These are phyloP conservation scores for Neelides sp. DNA, from an alignment of 1,140 invertebrate species.

Conservation along the genomic window DNA sequence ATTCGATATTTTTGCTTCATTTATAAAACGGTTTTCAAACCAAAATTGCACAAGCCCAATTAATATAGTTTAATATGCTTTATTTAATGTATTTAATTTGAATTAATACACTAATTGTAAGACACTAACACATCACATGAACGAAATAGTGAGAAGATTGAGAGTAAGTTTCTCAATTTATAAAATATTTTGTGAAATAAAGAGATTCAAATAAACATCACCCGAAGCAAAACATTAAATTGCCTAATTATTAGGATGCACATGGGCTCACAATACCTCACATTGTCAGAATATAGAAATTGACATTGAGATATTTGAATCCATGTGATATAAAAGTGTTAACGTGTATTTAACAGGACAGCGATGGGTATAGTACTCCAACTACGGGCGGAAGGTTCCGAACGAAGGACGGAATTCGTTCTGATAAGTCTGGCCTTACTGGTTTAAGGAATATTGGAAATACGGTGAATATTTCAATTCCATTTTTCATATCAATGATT, in stretches of 20 bases:
- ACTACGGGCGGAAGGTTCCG: constrained; percentile 23
- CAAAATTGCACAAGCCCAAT: too few relatives aligned
- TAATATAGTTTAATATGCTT: too few relatives aligned
- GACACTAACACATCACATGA: too few relatives aligned
- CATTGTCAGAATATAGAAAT: background rate
- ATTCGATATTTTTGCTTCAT: too few relatives aligned
- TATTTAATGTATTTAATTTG: too few relatives aligned
- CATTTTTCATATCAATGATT: constrained; percentile 6
- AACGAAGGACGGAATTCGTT: constrained; percentile 13
- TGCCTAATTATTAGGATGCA: constrained; percentile 1
- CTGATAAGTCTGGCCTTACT: constrained; percentile 52
- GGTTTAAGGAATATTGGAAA: constrained; percentile 86
- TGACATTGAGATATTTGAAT: background rate
- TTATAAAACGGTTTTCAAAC: too few relatives aligned
- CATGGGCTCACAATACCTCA: background rate
- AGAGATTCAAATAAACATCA: background rate
- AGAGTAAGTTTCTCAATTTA: background rate
- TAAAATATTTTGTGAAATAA: background rate
- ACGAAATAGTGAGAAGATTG: too few relatives aligned
- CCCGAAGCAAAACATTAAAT: background rate
- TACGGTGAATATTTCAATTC: constrained; percentile 43
- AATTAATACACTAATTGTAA: too few relatives aligned
- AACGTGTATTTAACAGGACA: constrained; percentile 20
- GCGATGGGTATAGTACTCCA: constrained; percentile 22
- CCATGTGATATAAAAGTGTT: background rate